These are phyloP conservation scores for Microcebus ravelobensis DNA, from an alignment of 2,113 vertebrate species.

Conservation along the genomic window DNA sequence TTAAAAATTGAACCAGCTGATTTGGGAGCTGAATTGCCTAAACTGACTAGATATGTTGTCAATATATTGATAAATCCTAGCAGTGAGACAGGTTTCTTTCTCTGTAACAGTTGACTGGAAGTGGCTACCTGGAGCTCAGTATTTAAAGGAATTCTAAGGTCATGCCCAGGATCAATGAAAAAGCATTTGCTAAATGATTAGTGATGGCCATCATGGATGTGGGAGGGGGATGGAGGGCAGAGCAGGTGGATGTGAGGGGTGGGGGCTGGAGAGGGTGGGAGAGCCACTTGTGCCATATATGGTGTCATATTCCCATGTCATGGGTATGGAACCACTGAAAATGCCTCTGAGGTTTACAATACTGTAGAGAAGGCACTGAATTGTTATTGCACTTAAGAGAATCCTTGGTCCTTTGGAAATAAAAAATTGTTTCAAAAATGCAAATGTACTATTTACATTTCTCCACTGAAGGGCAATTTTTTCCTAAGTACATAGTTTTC, in stretches of 20 bases:
- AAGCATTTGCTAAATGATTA: neutral
- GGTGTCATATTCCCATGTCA: neutral
- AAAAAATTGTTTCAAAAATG: neutral
- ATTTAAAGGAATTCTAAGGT: neutral
- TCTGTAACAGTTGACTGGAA: neutral
- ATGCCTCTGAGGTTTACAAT: neutral
- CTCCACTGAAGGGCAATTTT: constrained; percentile 45
- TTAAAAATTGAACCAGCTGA: neutral
- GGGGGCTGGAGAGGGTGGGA: neutral
- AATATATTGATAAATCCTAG: neutral
- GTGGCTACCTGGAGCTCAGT: neutral
- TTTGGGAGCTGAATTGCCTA: neutral
- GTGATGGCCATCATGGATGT: neutral
- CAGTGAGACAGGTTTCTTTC: neutral
- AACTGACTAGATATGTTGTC: neutral
- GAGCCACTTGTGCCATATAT: neutral
- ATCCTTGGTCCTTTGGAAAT: neutral
- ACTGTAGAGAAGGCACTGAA: neutral
- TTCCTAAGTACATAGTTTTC: constrained; percentile 46
- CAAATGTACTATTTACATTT: constrained; percentile 62
- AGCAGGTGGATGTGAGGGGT: accelerated
- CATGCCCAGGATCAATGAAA: neutral
- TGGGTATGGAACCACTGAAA: neutral
- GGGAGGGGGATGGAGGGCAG: neutral
- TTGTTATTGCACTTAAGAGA: neutral